phyloP scores from a whole-genome alignment of 2,888 invertebrate species.

The Torymus auratus region DNA sequence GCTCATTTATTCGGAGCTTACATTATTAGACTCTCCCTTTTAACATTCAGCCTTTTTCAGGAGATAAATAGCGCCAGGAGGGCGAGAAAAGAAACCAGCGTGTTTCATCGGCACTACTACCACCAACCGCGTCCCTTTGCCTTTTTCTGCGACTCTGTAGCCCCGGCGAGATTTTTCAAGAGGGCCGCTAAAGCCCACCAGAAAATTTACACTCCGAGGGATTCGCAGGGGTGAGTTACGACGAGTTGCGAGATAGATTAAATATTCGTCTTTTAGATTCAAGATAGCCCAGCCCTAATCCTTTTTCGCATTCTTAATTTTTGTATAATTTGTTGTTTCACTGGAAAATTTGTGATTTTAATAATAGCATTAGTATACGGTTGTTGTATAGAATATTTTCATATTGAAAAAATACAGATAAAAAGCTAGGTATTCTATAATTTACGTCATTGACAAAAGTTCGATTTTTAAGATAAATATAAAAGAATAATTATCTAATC shows the following conservation, averaged over 20 bases:
- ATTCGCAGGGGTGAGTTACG: slow-evolving; percentile 60
- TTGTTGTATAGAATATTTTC: too few species aligned
- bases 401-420: too few species aligned
- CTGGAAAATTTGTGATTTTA: too few species aligned
- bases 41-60: slow-evolving; percentile 68
- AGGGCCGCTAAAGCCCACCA: slow-evolving; percentile 38
- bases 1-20: slow-evolving; percentile 69
- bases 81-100: slow-evolving; percentile 54
- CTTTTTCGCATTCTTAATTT: slow-evolving; percentile 1
- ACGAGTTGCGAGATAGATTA: slow-evolving; percentile 63
- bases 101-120: slow-evolving; percentile 20
- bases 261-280: slow-evolving; percentile 61
- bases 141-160: slow-evolving; percentile 50
- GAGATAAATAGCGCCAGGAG: slow-evolving; percentile 65
- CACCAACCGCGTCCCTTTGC: slow-evolving; percentile 9
- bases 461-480: too few species aligned
- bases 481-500: too few species aligned
- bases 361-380: too few species aligned
- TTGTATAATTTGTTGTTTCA: neutral
- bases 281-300: neutral
- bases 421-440: too few species aligned
- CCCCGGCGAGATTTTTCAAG: slow-evolving; percentile 57
- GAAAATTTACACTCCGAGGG: slow-evolving; percentile 63
- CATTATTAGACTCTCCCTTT: slow-evolving; percentile 69
- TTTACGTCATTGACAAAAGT: too few species aligned